Percentiles rank a stretch among this genome's conserved stretches.
Conservation (phyloP, 2,797 vertebrate genomes). For the Paguma larvata region DNA sequence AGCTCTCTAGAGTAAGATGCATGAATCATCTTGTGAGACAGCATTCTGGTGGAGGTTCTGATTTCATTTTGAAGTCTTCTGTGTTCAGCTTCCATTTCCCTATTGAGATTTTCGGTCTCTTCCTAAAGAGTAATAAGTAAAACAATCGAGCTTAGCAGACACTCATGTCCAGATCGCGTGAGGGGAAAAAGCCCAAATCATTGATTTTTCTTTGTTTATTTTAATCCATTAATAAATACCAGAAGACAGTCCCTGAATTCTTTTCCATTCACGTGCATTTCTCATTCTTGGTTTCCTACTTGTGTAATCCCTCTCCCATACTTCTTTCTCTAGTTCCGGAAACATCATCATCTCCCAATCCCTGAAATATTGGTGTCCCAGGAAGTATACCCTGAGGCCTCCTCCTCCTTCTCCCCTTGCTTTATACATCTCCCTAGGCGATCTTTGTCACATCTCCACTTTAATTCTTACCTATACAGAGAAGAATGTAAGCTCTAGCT, state of each 20-base stretch:
- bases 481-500: not conserved
- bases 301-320: not conserved
- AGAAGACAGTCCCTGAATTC: not conserved
- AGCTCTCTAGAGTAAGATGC: conserved; percentile 9
- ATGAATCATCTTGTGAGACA: not conserved
- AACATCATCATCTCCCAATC: not conserved
- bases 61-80: not conserved
- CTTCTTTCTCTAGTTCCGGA: not conserved
- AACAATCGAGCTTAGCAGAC: not conserved
- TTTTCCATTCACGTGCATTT: not conserved
- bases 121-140: conserved; percentile 60
- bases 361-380: not conserved
- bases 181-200: not conserved
- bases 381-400: not conserved
- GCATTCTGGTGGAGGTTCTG: accelerated
- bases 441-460: not conserved
- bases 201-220: not conserved
- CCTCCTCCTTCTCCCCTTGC: not conserved
- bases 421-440: not conserved
- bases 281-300: not conserved
- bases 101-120: not conserved
- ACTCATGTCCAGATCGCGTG: not conserved
- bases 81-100: accelerated
- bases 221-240: not conserved
- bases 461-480: not conserved